Evolutionary conservation across 2,113 vertebrate species (phyloP).

Genomic region (Gallinago paraguaiae): DNA sequence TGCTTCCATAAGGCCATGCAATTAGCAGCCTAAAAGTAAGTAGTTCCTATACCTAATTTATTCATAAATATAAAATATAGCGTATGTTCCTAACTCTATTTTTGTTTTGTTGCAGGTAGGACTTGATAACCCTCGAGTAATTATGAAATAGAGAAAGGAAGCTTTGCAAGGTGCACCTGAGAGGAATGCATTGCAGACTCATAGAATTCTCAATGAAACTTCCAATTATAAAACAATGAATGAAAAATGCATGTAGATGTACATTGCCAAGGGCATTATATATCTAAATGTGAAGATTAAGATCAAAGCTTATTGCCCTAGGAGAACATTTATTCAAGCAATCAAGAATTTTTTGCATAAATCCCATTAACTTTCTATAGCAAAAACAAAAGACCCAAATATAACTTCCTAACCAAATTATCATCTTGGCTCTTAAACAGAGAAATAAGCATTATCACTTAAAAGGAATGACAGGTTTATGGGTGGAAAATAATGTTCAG

Average conservation of each 20-base stretch:
- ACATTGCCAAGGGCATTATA: neutral
- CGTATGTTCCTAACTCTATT: neutral
- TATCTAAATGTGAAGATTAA: conserved; percentile 22
- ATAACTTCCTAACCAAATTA: conserved; percentile 42
- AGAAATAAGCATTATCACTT: conserved; percentile 16
- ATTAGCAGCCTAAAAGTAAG: neutral
- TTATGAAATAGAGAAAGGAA: neutral
- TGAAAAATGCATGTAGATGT: neutral
- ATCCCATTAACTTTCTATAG: conserved; percentile 30
- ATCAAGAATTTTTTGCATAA: conserved; percentile 50
- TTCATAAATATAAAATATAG: neutral
- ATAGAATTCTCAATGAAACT: conserved; percentile 11
- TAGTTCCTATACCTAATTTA: neutral
- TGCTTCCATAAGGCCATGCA: neutral
- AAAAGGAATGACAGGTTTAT: conserved; percentile 21
- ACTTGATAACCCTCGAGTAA: neutral
- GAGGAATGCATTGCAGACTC: neutral
- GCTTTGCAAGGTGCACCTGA: neutral
- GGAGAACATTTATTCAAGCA: conserved; percentile 28
- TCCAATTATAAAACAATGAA: conserved; percentile 39
- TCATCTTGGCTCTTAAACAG: neutral
- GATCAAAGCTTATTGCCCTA: conserved; percentile 30
- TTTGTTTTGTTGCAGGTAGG: neutral
- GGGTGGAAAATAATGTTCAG: neutral
- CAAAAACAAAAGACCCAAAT: conserved; percentile 27